phyloP scores from a whole-genome alignment of 1,140 invertebrate genomes.

The Zophobas atratus region DNA sequence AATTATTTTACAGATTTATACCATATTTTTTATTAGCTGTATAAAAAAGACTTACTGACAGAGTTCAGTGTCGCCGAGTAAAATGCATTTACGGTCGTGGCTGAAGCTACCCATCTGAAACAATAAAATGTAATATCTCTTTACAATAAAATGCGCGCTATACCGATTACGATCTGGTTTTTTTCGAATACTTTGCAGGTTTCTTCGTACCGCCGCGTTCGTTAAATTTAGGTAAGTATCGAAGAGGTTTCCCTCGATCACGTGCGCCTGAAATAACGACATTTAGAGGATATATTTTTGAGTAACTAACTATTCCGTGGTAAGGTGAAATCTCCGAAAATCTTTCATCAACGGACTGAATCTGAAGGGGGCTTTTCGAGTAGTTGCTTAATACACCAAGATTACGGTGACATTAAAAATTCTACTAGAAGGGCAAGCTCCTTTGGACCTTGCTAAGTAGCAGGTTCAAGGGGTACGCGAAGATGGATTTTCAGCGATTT shows the following conservation, averaged over 20 bases:
- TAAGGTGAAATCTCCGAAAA: background rate
- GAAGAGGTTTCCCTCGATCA: slow-evolving; percentile 75
- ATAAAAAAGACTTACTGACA: slow-evolving; percentile 78
- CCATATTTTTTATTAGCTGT: slow-evolving; percentile 47
- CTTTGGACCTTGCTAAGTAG: too few relatives aligned
- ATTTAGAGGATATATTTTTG: slow-evolving; percentile 1
- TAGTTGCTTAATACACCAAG: too few relatives aligned
- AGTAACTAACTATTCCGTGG: too few relatives aligned
- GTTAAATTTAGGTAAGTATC: slow-evolving; percentile 75
- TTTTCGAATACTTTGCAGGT: slow-evolving; percentile 73
- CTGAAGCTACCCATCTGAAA: slow-evolving; percentile 78
- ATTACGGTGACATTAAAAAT: too few relatives aligned
- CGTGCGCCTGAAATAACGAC: slow-evolving; percentile 70
- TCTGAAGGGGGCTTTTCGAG: too few relatives aligned
- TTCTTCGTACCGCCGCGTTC: slow-evolving; percentile 73
- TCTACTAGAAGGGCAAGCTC: too few relatives aligned
- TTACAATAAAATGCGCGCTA: slow-evolving; percentile 41
- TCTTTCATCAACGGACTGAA: background rate
- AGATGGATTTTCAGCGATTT: too few relatives aligned
- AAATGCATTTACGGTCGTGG: slow-evolving; percentile 84
- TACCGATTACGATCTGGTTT: slow-evolving; percentile 70
- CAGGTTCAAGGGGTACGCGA: too few relatives aligned
- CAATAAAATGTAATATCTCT: slow-evolving; percentile 54
- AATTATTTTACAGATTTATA: slow-evolving; percentile 57
- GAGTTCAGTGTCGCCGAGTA: slow-evolving; percentile 86